These are phyloP conservation scores for Hydractinia symbiolongicarpus DNA, from an alignment of 30 jellyfish, hydroid and myxozoan species.

Conservation along the genomic window DNA sequence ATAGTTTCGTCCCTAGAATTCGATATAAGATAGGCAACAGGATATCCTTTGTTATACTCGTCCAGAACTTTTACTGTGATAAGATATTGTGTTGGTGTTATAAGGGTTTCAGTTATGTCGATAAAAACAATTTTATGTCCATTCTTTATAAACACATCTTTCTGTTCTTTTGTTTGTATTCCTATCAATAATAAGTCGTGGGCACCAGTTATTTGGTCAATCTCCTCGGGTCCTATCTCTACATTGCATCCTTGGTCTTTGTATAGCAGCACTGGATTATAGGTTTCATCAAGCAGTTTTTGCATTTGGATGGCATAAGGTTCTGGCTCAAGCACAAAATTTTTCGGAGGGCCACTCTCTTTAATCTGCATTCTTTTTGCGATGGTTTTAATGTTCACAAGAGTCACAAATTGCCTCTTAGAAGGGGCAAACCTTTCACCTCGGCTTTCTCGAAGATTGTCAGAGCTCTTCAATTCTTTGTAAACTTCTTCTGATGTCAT, in stretches of 20 bases:
- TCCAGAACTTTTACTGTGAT: conserved; percentile 43
- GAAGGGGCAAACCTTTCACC: conserved; percentile 40
- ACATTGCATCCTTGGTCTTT: conserved; percentile 37
- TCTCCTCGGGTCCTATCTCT: conserved; percentile 46
- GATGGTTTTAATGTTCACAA: conserved; percentile 18
- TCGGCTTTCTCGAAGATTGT: conserved; percentile 36
- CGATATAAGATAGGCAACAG: conserved; percentile 37
- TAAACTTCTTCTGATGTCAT: conserved; percentile 37
- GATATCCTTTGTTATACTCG: conserved; percentile 47
- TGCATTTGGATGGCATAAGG: conserved; percentile 41
- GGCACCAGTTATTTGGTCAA: conserved; percentile 28
- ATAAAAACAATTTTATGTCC: conserved; percentile 34
- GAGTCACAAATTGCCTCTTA: conserved; percentile 36
- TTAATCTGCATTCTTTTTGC: conserved; percentile 38
- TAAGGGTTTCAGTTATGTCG: conserved; percentile 35
- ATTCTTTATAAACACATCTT: conserved; percentile 32
- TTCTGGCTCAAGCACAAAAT: conserved; percentile 28
- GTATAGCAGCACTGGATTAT: conserved; percentile 42
- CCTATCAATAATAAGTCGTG: conserved; percentile 28
- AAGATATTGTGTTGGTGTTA: conserved; percentile 23
- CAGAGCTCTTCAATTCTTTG: conserved; percentile 36
- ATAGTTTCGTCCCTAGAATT: conserved; percentile 40
- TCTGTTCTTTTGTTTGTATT: conserved; percentile 44
- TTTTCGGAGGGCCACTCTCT: conserved; percentile 31
- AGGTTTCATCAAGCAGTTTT: conserved; percentile 37